Evolutionary conservation across 2,888 invertebrate genomes (phyloP).

Genomic region (Ophion ellenae): DNA sequence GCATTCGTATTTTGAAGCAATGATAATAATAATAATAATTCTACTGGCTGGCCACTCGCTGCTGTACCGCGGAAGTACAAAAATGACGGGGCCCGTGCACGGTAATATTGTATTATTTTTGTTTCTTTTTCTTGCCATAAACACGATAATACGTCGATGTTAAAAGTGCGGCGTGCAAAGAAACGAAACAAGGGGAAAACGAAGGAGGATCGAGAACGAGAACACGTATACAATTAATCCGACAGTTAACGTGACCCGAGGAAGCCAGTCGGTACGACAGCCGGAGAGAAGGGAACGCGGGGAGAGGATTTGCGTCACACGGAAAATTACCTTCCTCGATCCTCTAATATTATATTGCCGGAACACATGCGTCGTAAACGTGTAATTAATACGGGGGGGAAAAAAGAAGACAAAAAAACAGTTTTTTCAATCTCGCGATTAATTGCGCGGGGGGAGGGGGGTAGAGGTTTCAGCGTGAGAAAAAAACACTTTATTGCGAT

Average conservation of each 20-base stretch:
- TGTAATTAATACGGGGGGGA: neutral
- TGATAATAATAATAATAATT: too few species aligned
- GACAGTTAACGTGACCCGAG: slow-evolving; percentile 78
- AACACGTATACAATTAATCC: slow-evolving; percentile 75
- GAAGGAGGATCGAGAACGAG: slow-evolving; percentile 58
- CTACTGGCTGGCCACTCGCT: too few species aligned
- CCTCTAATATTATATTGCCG: neutral
- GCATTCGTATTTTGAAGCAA: too few species aligned
- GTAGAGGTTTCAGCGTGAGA: too few species aligned
- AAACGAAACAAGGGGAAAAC: neutral
- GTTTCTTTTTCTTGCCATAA: neutral
- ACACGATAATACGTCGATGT: neutral
- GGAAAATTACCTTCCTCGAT: slow-evolving; percentile 76
- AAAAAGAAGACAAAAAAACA: too few species aligned
- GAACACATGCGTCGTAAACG: slow-evolving; percentile 27
- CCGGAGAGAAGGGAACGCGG: slow-evolving; percentile 12
- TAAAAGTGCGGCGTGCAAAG: neutral
- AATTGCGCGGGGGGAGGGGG: too few species aligned
- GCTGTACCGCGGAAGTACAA: too few species aligned
- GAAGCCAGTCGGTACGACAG: slow-evolving; percentile 74
- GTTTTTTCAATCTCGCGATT: too few species aligned
- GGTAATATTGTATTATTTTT: too few species aligned
- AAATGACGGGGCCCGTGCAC: too few species aligned
- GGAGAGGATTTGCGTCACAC: slow-evolving; percentile 76
- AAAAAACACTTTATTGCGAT: too few species aligned